Conservation (phyloP, 2,113 vertebrate species). For the Myrmecobius fasciatus region DNA sequence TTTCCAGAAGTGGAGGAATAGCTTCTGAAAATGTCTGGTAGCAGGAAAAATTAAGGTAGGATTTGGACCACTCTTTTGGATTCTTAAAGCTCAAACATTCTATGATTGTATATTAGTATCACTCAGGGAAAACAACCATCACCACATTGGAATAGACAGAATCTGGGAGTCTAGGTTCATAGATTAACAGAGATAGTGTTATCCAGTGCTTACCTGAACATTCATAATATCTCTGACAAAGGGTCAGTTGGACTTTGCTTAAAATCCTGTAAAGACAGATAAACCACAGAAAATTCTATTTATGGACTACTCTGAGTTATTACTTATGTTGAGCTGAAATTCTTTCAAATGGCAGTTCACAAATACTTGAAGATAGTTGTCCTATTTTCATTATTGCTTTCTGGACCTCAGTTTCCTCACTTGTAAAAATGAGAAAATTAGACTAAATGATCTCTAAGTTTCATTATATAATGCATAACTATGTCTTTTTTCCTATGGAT, state of each 20-base stretch:
- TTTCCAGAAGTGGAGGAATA: background rate
- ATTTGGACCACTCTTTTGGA: background rate
- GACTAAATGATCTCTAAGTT: background rate
- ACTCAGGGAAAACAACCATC: background rate
- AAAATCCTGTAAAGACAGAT: background rate
- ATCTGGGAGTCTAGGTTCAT: background rate
- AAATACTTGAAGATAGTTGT: background rate
- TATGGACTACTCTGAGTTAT: background rate
- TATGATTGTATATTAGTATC: background rate
- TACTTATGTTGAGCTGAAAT: background rate
- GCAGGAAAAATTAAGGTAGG: background rate
- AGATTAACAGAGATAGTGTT: background rate
- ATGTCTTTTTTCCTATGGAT: background rate
- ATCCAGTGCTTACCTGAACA: background rate
- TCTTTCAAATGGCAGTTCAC: background rate
- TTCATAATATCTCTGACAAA: background rate
- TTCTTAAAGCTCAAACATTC: background rate
- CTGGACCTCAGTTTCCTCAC: background rate
- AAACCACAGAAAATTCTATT: background rate
- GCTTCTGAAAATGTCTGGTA: background rate
- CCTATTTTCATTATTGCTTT: background rate
- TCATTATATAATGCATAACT: background rate
- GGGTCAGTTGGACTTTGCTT: background rate
- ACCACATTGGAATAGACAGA: background rate
- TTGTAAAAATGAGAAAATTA: background rate